Evolutionary conservation across 2,113 vertebrate species (phyloP), one percentile per base, ranked within the genome.

Genomic region (Piaya cayana): DNA sequence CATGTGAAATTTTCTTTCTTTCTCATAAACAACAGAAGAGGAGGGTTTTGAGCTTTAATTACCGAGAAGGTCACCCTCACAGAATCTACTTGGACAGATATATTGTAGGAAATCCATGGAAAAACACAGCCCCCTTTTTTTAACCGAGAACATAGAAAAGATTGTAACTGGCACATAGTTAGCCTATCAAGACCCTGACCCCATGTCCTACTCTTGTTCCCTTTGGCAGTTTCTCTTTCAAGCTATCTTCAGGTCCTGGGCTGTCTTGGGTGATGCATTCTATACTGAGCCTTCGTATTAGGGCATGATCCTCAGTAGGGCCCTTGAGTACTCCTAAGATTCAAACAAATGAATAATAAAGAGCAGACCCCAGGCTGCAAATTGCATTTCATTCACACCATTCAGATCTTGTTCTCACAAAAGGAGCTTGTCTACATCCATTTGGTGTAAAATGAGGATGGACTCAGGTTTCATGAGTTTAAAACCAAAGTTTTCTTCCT

Each of bases 301-400:
- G 82, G 90, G 84, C 87, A 95, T 74, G 89, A 76, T 91, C 85
- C 59, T 86, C 84, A 26, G 75, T 43, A 77, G 26, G 64, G 25
- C 90, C 75, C 94, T 80, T 74, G 82, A 93, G 79, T 77, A 74
- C 39, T 63, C 55, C 78, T 39, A 53, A 77, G 68, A 90, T 80
- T 95, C 75, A 85, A 88, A 94, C 76, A 95, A 95, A 93, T 93
- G 60, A 93, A 90, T 96, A 96, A 96, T 95, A 95, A 94, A 96
- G 92, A 94, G 87, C 82, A 96, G 92, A 96, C 86, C 79, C 60
- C 39, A 80, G 43, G 55, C 71, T 94, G 49, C 55, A 93, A 96
- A 93, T 90, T 92, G 56, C 71, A 83, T 86, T 94, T 96, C 90
- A 93, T 97, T 94, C 94, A 90, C 94, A 94, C 84, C 34, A 67